These are phyloP conservation scores for Bubo bubo DNA, from an alignment of 2,113 vertebrate species.

Conservation along the genomic window DNA sequence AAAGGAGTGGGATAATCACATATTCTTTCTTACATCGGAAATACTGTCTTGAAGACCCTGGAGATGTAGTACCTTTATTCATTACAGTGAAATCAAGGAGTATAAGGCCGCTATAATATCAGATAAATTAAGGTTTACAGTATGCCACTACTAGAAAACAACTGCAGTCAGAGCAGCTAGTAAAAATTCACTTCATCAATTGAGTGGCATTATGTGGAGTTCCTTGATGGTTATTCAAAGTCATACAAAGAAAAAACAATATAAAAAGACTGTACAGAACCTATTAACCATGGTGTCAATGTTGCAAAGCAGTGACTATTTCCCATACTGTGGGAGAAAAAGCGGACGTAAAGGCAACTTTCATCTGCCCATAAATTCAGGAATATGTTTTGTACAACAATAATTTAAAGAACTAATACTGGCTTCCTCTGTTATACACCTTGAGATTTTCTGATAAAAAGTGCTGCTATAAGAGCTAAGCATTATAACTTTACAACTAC, in stretches of 20 bases:
- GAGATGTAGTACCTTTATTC: neutral
- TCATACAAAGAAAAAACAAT: neutral
- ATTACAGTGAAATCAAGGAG: neutral
- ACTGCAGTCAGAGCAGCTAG: neutral
- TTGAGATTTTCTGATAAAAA: neutral
- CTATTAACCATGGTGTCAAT: neutral
- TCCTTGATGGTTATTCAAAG: neutral
- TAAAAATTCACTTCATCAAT: neutral
- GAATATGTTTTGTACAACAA: neutral
- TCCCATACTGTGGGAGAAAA: neutral
- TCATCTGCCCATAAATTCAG: neutral
- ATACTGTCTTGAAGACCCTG: neutral
- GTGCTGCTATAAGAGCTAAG: neutral
- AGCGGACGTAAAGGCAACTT: neutral
- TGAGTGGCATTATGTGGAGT: neutral
- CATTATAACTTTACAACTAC: neutral
- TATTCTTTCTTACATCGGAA: neutral
- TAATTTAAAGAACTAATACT: neutral
- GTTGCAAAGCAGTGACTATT: neutral
- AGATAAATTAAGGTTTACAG: neutral
- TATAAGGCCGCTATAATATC: neutral
- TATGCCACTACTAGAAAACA: neutral
- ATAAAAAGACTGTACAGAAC: neutral
- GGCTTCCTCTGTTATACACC: neutral
- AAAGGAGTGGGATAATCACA: neutral